These are phyloP conservation scores for Anguilla megastoma DNA, from an alignment of 2,797 vertebrate species.

Conservation along the genomic window DNA sequence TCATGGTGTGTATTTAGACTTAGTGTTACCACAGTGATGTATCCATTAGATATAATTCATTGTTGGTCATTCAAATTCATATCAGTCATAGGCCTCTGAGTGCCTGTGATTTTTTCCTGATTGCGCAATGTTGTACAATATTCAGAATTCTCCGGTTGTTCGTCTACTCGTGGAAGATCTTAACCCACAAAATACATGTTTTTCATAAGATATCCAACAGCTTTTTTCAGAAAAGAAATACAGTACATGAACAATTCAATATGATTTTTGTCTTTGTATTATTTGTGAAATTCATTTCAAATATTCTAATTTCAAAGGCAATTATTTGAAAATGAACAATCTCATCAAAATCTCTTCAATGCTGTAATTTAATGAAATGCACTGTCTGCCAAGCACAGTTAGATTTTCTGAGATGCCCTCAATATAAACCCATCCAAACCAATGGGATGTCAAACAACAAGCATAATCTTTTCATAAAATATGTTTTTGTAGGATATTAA, in stretches of 20 bases:
- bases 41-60: conserved; percentile 84
- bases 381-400: conserved; percentile 62
- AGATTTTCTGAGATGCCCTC: conserved; percentile 78
- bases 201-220: neutral
- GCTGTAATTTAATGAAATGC: neutral
- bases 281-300: conserved; percentile 59
- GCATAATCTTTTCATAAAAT: conserved; percentile 47
- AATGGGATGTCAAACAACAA: conserved; percentile 54
- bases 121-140: conserved; percentile 74
- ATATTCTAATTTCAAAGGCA: neutral
- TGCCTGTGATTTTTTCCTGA: conserved; percentile 74
- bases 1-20: conserved; percentile 80
- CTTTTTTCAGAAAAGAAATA: neutral
- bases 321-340: neutral
- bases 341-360: neutral
- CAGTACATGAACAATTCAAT: neutral
- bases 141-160: conserved; percentile 52
- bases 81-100: conserved; percentile 79
- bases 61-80: conserved; percentile 81
- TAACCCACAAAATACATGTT: neutral
- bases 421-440: conserved; percentile 60
- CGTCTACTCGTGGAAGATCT: conserved; percentile 15
- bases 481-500: too few species aligned
- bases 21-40: conserved; percentile 82
- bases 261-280: neutral